These are phyloP conservation scores for Thalassoma bifasciatum DNA, from an alignment of 2,113 vertebrate genomes.

Conservation along the genomic window DNA sequence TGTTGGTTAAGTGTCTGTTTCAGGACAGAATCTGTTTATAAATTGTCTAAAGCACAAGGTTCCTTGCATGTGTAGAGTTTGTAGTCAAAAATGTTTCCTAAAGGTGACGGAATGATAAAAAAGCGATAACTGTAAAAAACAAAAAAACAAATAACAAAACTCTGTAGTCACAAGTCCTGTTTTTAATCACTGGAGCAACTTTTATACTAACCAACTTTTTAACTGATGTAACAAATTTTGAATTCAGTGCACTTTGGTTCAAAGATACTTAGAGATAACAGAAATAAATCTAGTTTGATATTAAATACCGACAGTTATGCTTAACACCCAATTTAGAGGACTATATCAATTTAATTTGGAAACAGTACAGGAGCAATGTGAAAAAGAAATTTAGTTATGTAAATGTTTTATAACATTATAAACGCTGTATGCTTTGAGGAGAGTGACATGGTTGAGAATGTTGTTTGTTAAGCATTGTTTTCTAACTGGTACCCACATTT, in stretches of 20 bases:
- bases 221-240: slow-evolving; percentile 35
- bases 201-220: slow-evolving; percentile 62
- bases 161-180: slow-evolving; percentile 35
- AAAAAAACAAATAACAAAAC: slow-evolving; percentile 22
- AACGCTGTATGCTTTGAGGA: slow-evolving; percentile 19
- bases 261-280: slow-evolving; percentile 26
- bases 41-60: slow-evolving; percentile 68
- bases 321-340: slow-evolving; percentile 33
- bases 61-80: slow-evolving; percentile 47
- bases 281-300: slow-evolving; percentile 57
- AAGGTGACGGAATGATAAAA: slow-evolving; percentile 34
- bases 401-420: slow-evolving; percentile 47
- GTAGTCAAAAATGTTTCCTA: slow-evolving; percentile 48
- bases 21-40: slow-evolving; percentile 31
- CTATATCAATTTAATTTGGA: slow-evolving; percentile 24
- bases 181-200: slow-evolving; percentile 52
- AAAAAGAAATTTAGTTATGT: slow-evolving; percentile 29
- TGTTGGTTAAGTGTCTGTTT: slow-evolving; percentile 51
- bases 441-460: slow-evolving; percentile 30
- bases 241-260: neutral
- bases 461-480: slow-evolving; percentile 16
- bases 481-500: slow-evolving; percentile 12
- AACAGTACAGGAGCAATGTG: slow-evolving; percentile 20
- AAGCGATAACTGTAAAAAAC: slow-evolving; percentile 27
- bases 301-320: slow-evolving; percentile 47